These are phyloP conservation scores for Zoanthus sociatus DNA, from an alignment of 92 coral and sea anemone species.

Conservation along the genomic window DNA sequence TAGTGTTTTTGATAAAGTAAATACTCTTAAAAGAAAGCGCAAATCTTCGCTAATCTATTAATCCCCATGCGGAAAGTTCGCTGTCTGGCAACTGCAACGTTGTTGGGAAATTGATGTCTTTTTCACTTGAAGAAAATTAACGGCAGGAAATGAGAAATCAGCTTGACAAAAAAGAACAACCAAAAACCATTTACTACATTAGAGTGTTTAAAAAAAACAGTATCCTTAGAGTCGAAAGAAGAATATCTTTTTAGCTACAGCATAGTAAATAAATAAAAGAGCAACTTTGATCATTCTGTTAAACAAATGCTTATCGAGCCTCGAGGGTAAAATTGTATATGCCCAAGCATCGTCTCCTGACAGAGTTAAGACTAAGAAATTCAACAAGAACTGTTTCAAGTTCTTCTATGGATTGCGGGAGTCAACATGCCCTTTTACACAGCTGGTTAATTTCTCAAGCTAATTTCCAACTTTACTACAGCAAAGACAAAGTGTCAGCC, in stretches of 20 bases:
- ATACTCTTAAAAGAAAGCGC: slow-evolving; percentile 26
- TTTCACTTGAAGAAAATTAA: neutral
- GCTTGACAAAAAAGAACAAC: neutral
- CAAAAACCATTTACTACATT: neutral
- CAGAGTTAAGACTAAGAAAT: slow-evolving; percentile 3
- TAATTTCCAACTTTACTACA: slow-evolving; percentile 33
- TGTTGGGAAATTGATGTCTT: neutral
- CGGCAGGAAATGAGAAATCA: neutral
- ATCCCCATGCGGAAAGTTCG: neutral
- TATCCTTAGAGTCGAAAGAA: slow-evolving; percentile 29
- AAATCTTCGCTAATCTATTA: slow-evolving; percentile 41
- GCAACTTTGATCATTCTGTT: slow-evolving; percentile 13
- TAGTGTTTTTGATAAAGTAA: neutral
- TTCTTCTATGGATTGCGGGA: slow-evolving; percentile 29
- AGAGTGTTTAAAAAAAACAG: slow-evolving; percentile 35
- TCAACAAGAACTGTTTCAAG: neutral
- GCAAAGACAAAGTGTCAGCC: neutral
- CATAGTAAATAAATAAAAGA: slow-evolving; percentile 33
- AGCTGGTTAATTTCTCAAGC: slow-evolving; percentile 47
- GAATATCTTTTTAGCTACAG: slow-evolving; percentile 8
- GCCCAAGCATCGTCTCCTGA: neutral
- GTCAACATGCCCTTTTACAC: slow-evolving; percentile 4
- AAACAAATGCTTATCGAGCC: neutral
- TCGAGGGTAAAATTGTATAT: neutral
- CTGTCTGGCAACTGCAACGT: neutral